Conservation (phyloP, 2,888 invertebrate species). For the Drosophila multiciliata region DNA sequence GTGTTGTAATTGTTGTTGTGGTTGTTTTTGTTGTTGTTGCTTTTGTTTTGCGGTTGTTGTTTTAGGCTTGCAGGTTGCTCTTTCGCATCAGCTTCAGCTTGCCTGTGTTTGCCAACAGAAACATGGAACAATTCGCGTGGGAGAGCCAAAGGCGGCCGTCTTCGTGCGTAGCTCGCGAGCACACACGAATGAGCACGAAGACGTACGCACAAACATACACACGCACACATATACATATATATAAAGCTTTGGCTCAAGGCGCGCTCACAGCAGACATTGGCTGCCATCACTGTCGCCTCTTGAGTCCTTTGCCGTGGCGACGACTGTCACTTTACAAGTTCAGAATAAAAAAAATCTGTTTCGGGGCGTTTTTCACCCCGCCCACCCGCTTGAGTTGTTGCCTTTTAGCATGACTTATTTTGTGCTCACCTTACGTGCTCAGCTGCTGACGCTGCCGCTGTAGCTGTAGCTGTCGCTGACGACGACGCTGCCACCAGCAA, state of each 20-base stretch:
- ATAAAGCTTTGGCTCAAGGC: conserved; percentile 49
- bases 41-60: conserved; percentile 65
- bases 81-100: conserved; percentile 61
- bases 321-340: conserved; percentile 79
- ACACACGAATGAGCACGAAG: conserved; percentile 32
- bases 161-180: conserved; percentile 52
- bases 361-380: conserved; percentile 64
- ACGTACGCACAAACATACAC: conserved; percentile 10
- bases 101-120: conserved; percentile 67
- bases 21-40: conserved; percentile 52
- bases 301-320: conserved; percentile 50
- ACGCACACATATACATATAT: background rate
- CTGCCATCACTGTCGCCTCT: conserved; percentile 35
- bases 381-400: conserved; percentile 25
- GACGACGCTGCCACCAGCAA: conserved; percentile 37
- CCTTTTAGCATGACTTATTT: conserved; percentile 76
- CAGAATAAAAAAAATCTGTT: conserved; percentile 59
- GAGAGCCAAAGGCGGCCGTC: conserved; percentile 34
- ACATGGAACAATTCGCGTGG: conserved; percentile 21
- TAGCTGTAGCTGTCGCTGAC: conserved; percentile 9
- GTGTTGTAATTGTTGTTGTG: conserved; percentile 51
- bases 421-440: conserved; percentile 69
- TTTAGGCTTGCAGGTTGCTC: conserved; percentile 76
- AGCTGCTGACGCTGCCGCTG: conserved; percentile 13
- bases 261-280: conserved; percentile 20